Base-by-base conservation (phyloP, 2,888 invertebrate species). In the Ommatoiulus sabulosus region DNA sequence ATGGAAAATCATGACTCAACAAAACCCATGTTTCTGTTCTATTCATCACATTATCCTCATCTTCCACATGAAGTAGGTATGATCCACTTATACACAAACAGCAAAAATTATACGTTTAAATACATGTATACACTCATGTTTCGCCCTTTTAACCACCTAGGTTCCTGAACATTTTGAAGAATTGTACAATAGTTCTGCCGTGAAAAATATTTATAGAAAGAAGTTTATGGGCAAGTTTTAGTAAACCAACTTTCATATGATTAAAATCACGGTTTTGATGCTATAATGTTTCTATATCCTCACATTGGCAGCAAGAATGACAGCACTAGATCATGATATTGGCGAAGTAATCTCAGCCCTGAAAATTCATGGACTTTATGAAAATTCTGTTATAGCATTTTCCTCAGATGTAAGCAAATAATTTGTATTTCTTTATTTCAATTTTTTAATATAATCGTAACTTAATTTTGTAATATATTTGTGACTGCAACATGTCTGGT, bases 351-450 rank as follows among this genome's bases (percentile, higher is more conserved):
- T 88, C 35, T 52, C 84, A 63, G 43, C 85, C 3, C 85, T 88
- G 46, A 88, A 88, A 52, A 80, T n/a, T 44, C 44, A 80, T 24
- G 88, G 88, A n/a, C 35, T 85, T 52, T 88, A 88, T 43, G 44
- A 88, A 1, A 24, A 88, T 44, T 85, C 88, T 24, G 80, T 88
- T 17, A 85, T 88, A 20, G 35, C 52, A 20, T 88, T 88, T 48
- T 44, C 86, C 15, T 72, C 85, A 15, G 88, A 88, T 52, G 88
- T 88, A 88, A 84, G 43, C 15, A 20, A n/a, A 63, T 17, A 52
- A 15, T 12, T 15, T 12, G 15, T 52, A 3, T 63, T 63, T 63
- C 17, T 2, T 63, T 1, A 63, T 6, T n/a, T n/a, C n/a, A n/a
- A n/a, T n/a, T n/a, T n/a, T n/a, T n/a, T n/a, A n/a, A n/a, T n/a